A percentile compares a stretch with the other conserved stretches of the same genome.
These are phyloP conservation scores for Drosophila repletoides DNA, from an alignment of 1,140 invertebrate genomes.

Conservation along the genomic window DNA sequence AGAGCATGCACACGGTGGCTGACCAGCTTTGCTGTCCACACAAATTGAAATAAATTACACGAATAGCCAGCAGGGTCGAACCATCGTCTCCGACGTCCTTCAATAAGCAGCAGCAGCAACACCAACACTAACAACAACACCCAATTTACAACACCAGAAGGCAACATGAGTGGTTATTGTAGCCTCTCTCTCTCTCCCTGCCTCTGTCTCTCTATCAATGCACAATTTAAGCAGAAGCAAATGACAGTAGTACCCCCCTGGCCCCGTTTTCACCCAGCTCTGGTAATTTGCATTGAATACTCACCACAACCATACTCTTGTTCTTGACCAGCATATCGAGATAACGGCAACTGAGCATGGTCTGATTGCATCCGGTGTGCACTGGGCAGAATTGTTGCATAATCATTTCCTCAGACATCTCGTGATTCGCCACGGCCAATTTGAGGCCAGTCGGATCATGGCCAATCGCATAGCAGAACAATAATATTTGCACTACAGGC, in stretches of 20 bases:
- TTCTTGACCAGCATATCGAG: constrained; percentile 87
- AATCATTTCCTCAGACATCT: constrained; percentile 85
- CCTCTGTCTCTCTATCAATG: constrained; percentile 41
- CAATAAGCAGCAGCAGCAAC: constrained; percentile 37
- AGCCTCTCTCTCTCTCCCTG: constrained; percentile 40
- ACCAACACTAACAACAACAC: constrained; percentile 20
- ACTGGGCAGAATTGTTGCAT: constrained; percentile 83
- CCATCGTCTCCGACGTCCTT: constrained; percentile 36
- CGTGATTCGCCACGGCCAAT: constrained; percentile 93
- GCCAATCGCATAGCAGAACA: constrained; percentile 97
- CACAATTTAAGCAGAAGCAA: constrained; percentile 66
- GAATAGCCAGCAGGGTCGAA: constrained; percentile 53
- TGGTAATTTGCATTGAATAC: constrained; percentile 80
- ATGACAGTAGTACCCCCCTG: constrained; percentile 13
- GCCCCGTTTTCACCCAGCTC: background rate
- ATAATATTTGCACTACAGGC: constrained; percentile 94
- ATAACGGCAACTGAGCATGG: constrained; percentile 89
- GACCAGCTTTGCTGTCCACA: constrained; percentile 66
- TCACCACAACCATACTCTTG: constrained; percentile 85
- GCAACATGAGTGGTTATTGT: constrained; percentile 70
- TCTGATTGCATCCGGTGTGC: constrained; percentile 86
- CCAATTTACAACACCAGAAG: constrained; percentile 7
- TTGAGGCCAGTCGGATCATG: constrained; percentile 92
- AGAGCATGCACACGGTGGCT: constrained; percentile 48
- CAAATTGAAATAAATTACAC: constrained; percentile 81